Conservation (phyloP, 2,113 vertebrate genomes). For the Jaculus jaculus region DNA sequence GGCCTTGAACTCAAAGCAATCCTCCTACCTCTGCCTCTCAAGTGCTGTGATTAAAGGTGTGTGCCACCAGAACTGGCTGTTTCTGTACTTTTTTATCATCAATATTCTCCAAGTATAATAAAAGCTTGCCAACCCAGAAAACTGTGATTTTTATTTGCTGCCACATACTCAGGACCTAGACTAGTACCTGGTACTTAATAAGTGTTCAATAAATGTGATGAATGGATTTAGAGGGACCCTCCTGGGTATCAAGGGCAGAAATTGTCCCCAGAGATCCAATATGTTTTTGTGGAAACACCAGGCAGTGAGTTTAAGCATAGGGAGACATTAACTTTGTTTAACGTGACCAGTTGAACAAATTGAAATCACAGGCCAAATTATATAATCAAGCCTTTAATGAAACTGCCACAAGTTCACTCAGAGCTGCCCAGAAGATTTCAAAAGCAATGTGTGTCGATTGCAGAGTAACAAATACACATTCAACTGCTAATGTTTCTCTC, state of each 20-base stretch:
- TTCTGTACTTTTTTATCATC: not conserved
- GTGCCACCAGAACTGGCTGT: too few relatives aligned
- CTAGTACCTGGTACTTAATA: not conserved
- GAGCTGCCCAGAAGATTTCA: slow-evolving; percentile 60
- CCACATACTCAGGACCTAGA: not conserved
- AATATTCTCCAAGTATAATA: not conserved
- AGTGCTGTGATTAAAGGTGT: too few relatives aligned
- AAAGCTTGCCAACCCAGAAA: not conserved
- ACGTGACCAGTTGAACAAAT: slow-evolving; percentile 75
- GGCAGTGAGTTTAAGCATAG: slow-evolving; percentile 3
- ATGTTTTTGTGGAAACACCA: not conserved
- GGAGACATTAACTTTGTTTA: slow-evolving; percentile 71
- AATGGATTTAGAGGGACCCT: not conserved
- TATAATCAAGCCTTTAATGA: slow-evolving; percentile 67
- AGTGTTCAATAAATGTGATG: not conserved
- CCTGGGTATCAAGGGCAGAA: not conserved
- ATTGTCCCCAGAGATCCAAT: not conserved
- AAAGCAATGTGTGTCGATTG: slow-evolving; percentile 75
- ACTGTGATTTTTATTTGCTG: not conserved
- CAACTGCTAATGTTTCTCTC: slow-evolving; percentile 69
- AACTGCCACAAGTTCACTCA: slow-evolving; percentile 59
- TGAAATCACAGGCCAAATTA: slow-evolving; percentile 73
- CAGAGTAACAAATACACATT: slow-evolving; percentile 74
- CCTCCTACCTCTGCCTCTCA: too few relatives aligned
- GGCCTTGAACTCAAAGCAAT: too few relatives aligned